Base-by-base conservation (phyloP, 2,888 invertebrate genomes). In the Amblyjoppa proteus region DNA sequence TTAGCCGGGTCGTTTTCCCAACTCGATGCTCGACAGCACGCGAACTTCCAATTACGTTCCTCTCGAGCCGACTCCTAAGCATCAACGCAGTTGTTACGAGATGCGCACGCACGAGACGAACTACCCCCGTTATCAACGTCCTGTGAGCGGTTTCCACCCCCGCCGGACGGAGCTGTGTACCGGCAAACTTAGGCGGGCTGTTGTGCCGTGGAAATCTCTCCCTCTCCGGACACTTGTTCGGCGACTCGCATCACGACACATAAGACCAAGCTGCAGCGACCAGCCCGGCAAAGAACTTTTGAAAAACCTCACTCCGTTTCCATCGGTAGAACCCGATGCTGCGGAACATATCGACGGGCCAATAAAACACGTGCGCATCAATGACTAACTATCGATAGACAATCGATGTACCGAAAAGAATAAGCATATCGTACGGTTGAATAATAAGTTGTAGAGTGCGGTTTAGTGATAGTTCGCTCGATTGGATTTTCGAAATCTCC, bases 121-220 rank as follows among this genome's bases (percentile, higher is more conserved):
- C 89, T 79, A 87, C 87, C 87, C 87, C 58, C 84, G 66, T 58
- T 68, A 41, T 77, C 78, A 69, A 81, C 83, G 41, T 64, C 74
- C 61, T 66, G 78, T 69, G 49, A 78, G 74, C 79, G 73, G 79
- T 51, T 77, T 64, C 41, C 69, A 81, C 81, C 84, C 77, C 74
- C 58, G 11, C 4, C 11, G 58, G 25, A 28, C 58, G 58, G 38
- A 13, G 3, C 61, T 31, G 77, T 88, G 89, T 90, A 83, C 73
- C 61, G 87, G 90, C 90, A 91, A 93, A 92, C 89, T 91, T 89
- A 86, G 82, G 84, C 89, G 90, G 85, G 89, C 87, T 87, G 88
- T 84, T 87, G 89, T 84, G 78, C 84, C 84, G 90, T 84, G 85
- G 84, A 87, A 89, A 88, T 87, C 87, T 81, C 88, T 85, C 86